phyloP scores from a whole-genome alignment of 1,140 invertebrate genomes.

The Pteromalus puparum region DNA sequence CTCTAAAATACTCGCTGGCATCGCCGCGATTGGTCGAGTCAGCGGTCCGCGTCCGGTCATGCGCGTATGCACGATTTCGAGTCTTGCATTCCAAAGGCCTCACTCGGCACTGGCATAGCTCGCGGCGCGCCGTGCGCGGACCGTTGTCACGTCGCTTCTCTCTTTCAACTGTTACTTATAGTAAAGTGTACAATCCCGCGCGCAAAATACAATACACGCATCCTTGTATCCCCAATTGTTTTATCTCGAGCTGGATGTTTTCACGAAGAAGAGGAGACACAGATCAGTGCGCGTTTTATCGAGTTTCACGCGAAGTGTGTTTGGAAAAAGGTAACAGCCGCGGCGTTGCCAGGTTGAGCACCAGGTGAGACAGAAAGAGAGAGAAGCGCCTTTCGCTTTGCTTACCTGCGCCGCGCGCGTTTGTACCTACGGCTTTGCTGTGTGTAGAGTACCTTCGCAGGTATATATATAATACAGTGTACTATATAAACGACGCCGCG shows the following conservation, averaged over 20 bases:
- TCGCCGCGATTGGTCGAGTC: neutral
- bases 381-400: conserved; percentile 16
- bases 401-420: neutral
- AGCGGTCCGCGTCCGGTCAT: conserved; percentile 24
- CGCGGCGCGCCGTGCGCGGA: conserved; percentile 6
- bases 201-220: neutral
- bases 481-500: neutral
- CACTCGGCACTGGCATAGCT: neutral
- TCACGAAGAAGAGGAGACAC: neutral
- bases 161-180: neutral
- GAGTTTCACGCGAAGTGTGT: neutral
- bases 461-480: neutral
- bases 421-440: neutral
- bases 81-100: conserved; percentile 41
- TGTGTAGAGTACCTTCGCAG: neutral
- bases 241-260: neutral
- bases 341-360: conserved; percentile 34
- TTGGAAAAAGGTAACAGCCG: neutral
- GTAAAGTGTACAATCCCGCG: neutral
- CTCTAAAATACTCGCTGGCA: neutral
- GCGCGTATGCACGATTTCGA: conserved; percentile 26
- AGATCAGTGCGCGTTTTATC: neutral
- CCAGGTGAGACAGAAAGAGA: conserved; percentile 24
- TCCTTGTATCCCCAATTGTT: neutral
- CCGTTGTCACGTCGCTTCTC: neutral